Percentiles rank a stretch among this genome's conserved stretches.
These are phyloP conservation scores for Zaprionus gabonicus DNA, from an alignment of 1,140 invertebrate genomes.

Conservation along the genomic window DNA sequence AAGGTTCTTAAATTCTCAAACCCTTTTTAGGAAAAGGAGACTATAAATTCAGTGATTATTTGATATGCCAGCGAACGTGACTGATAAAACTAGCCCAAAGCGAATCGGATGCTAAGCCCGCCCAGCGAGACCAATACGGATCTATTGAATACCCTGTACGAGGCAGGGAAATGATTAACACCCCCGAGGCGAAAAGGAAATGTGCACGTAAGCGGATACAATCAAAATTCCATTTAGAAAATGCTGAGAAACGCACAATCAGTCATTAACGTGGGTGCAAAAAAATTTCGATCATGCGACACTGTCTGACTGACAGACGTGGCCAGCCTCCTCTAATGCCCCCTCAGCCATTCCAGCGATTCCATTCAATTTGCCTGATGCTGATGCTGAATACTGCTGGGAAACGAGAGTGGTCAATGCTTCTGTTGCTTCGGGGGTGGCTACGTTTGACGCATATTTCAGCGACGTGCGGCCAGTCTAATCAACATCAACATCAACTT, in stretches of 20 bases:
- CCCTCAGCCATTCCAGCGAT: not conserved
- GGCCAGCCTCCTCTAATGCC: not conserved
- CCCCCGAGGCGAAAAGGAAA: conserved; percentile 29
- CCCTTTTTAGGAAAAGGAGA: not conserved
- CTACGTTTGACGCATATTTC: conserved; percentile 23
- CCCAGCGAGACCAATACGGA: not conserved
- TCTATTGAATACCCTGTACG: conserved; percentile 4
- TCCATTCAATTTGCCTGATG: conserved; percentile 47
- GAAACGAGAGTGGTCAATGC: conserved; percentile 42
- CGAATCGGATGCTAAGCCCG: not conserved
- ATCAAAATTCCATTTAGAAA: conserved; percentile 81
- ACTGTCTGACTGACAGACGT: conserved; percentile 1
- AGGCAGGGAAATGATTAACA: conserved; percentile 48
- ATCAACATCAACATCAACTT: conserved; percentile 63
- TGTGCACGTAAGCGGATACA: conserved; percentile 80
- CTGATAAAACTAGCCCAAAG: conserved; percentile 9
- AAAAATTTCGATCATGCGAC: conserved; percentile 19
- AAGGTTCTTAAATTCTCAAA: not conserved
- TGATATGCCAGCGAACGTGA: conserved; percentile 22
- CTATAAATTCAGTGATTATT: conserved; percentile 23
- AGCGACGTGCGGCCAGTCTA: conserved; percentile 47
- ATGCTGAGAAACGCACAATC: conserved; percentile 76
- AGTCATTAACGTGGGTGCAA: conserved; percentile 70
- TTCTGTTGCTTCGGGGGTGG: conserved; percentile 48
- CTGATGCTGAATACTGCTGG: conserved; percentile 12